phyloP scores from a whole-genome alignment of 1,140 invertebrate genomes.

The Drosophila cardini region DNA sequence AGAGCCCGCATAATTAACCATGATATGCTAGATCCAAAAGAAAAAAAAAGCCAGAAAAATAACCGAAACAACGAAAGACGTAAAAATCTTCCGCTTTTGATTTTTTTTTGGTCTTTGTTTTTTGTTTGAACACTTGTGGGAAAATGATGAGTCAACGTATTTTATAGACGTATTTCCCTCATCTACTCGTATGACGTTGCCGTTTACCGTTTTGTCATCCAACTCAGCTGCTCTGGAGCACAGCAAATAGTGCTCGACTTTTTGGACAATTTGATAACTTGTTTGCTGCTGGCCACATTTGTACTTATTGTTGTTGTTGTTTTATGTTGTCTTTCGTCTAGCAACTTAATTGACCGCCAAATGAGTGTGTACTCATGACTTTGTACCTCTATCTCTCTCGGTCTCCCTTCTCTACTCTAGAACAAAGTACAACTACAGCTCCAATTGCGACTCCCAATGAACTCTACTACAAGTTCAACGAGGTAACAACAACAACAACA shows the following conservation, averaged over 20 bases:
- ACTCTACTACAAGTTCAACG: conserved; percentile 72
- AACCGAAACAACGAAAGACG: background rate
- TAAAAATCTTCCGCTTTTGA: conserved; percentile 50
- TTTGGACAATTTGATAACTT: conserved; percentile 64
- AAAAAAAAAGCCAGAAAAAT: background rate
- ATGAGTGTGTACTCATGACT: conserved; percentile 39
- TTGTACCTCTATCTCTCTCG: no score
- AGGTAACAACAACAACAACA: conserved; percentile 51
- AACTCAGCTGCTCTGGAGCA: conserved; percentile 17
- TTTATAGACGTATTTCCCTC: conserved; percentile 47
- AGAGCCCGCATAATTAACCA: conserved; percentile 62
- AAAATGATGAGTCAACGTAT: conserved; percentile 70
- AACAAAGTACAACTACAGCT: conserved; percentile 24
- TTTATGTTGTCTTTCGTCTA: conserved; percentile 47
- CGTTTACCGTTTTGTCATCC: conserved; percentile 46
- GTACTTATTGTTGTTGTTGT: background rate
- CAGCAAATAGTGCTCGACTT: conserved; percentile 6
- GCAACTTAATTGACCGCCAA: conserved; percentile 69
- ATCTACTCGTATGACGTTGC: conserved; percentile 34
- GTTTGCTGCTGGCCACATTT: conserved; percentile 44
- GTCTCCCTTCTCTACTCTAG: background rate
- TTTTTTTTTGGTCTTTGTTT: conserved; percentile 30
- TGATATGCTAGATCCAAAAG: conserved; percentile 12
- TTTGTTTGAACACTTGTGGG: conserved; percentile 37
- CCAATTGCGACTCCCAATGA: conserved; percentile 58